Percentiles rank a stretch among this genome's conserved stretches.
These are phyloP conservation scores for Podarcis cretensis DNA, from an alignment of 2,113 vertebrate genomes.

Conservation along the genomic window DNA sequence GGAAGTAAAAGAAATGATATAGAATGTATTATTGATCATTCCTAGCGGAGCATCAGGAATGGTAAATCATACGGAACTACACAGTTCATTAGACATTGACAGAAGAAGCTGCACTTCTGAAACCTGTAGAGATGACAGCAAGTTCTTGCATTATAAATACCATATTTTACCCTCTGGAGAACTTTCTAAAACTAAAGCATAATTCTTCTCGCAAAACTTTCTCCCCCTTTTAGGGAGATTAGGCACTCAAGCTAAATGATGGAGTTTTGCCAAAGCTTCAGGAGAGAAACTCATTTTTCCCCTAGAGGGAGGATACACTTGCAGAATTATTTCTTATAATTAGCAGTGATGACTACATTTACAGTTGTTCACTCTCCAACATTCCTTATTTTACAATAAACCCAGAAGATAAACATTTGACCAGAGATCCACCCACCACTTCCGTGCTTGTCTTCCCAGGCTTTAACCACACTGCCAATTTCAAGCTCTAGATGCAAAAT, in stretches of 20 bases:
- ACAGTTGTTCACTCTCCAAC: not conserved
- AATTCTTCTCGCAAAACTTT: conserved; percentile 54
- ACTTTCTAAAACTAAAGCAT: conserved; percentile 23
- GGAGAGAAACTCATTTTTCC: not conserved
- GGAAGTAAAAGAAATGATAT: conserved; percentile 68
- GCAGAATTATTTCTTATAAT: not conserved
- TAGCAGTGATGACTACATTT: not conserved
- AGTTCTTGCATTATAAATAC: conserved; percentile 40
- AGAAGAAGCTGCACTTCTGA: conserved; percentile 44
- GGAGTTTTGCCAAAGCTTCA: not conserved
- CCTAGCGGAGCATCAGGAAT: conserved; percentile 53
- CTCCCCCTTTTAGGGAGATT: conserved; percentile 25
- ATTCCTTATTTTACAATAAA: not conserved
- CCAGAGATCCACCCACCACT: not conserved
- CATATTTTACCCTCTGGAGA: conserved; percentile 53
- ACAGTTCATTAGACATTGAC: conserved; percentile 72
- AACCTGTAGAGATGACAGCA: conserved; percentile 34
- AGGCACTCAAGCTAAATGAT: not conserved
- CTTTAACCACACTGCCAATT: not conserved
- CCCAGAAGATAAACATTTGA: not conserved
- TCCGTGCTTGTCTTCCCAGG: not conserved
- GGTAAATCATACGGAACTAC: conserved; percentile 56
- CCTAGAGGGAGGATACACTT: not conserved
- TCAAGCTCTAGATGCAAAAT: not conserved
- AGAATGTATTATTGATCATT: conserved; percentile 69